Conservation (phyloP, 2,113 vertebrate genomes). For the Limnothrissa miodon region DNA sequence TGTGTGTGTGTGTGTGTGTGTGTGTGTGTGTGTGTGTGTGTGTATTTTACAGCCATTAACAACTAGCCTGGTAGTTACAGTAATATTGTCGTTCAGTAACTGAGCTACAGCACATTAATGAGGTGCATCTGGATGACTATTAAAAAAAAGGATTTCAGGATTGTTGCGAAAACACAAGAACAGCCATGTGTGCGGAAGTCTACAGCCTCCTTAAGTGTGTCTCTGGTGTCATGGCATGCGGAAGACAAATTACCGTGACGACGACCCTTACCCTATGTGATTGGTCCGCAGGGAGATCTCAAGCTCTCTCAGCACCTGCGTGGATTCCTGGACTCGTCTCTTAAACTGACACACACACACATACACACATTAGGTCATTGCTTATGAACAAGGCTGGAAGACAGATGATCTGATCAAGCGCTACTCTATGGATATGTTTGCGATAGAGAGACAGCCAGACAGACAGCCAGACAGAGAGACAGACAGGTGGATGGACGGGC, state of each 20-base stretch:
- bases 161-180: too few relatives aligned
- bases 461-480: background rate
- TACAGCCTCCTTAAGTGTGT: too few relatives aligned
- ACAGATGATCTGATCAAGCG: background rate
- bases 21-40: background rate
- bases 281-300: constrained; percentile 96
- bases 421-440: background rate
- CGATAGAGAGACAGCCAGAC: background rate
- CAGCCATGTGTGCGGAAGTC: too few relatives aligned
- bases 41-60: too few relatives aligned
- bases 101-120: too few relatives aligned
- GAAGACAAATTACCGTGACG: background rate
- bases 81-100: too few relatives aligned
- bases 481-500: background rate
- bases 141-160: too few relatives aligned
- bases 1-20: constrained; percentile 8
- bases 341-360: constrained; percentile 66
- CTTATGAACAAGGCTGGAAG: background rate
- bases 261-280: constrained; percentile 84
- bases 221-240: background rate
- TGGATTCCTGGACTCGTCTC: constrained; percentile 83
- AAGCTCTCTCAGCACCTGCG: constrained; percentile 87
- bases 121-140: too few relatives aligned
- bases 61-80: too few relatives aligned
- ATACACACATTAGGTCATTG: background rate